Evolutionary conservation across 2,888 invertebrate species (phyloP).

Genomic region (Eupithecia exiguata): DNA sequence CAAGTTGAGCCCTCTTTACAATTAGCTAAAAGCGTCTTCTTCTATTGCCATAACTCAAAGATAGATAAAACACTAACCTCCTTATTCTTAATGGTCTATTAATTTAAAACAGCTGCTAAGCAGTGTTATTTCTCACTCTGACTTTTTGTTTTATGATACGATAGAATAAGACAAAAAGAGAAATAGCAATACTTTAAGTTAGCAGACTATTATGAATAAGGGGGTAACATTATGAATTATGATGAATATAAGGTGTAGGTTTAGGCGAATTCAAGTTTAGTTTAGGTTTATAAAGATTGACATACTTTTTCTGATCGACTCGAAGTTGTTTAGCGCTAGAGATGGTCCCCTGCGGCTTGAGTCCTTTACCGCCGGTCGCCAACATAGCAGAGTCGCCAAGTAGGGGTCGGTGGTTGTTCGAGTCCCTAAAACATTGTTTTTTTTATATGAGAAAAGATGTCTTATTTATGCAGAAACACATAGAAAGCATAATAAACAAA

Average conservation of each 20-base stretch:
- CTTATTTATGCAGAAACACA: background rate
- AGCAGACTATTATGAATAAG: no score
- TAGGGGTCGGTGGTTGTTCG: slow-evolving; percentile 94
- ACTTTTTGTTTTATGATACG: no score
- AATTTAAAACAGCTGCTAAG: no score
- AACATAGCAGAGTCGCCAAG: slow-evolving; percentile 97
- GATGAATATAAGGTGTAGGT: background rate
- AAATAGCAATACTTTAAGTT: no score
- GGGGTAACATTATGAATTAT: no score
- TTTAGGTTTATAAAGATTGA: background rate
- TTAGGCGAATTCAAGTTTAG: background rate
- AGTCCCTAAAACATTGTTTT: slow-evolving; percentile 86
- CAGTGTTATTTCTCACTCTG: no score
- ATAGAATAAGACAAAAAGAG: no score
- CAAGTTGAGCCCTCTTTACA: no score
- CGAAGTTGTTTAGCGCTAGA: slow-evolving; percentile 94
- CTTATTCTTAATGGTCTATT: no score
- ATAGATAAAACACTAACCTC: no score
- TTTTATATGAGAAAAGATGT: background rate
- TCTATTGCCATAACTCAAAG: no score
- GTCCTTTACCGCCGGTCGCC: slow-evolving; percentile 89
- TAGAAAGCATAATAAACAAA: slow-evolving; percentile 36
- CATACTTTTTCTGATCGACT: slow-evolving; percentile 94
- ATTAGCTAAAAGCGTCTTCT: no score
- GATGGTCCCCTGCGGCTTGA: slow-evolving; percentile 94